A percentile compares a stretch with the other conserved stretches of the same genome.
Conservation (phyloP, 2,888 invertebrate genomes). For the Dioctria rufipes region DNA sequence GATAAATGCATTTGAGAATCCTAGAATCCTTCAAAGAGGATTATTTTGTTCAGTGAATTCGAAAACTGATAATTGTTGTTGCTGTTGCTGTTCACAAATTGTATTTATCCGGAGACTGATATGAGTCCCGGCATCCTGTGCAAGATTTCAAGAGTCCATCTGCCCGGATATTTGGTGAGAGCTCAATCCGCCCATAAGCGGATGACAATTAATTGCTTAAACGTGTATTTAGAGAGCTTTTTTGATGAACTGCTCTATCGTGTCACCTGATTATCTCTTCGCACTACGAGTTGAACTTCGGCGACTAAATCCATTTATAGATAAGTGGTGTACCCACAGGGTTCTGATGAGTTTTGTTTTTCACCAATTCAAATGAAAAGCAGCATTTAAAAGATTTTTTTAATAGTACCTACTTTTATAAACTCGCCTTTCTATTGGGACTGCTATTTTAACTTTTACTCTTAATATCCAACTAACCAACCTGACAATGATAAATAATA, state of each 20-base stretch:
- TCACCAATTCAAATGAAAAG: no score
- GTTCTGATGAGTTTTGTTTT: no score
- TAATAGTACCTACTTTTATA: no score
- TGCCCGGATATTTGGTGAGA: constrained; percentile 52
- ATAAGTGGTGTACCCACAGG: background rate
- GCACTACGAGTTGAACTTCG: background rate
- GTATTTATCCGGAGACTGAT: constrained; percentile 41
- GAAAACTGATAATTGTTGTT: constrained; percentile 62
- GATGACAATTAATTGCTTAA: constrained; percentile 53
- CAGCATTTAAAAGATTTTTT: no score
- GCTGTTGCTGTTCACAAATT: constrained; percentile 54
- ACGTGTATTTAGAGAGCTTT: constrained; percentile 36
- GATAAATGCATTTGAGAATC: constrained; percentile 46
- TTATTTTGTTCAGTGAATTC: constrained; percentile 64
- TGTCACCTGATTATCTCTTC: constrained; percentile 29
- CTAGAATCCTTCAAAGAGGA: constrained; percentile 60
- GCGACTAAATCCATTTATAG: background rate
- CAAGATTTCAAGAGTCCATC: constrained; percentile 57
- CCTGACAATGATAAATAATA: no score
- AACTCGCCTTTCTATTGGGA: no score
- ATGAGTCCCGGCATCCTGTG: constrained; percentile 48
- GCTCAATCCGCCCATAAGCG: constrained; percentile 49
- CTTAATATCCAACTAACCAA: no score
- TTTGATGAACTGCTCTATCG: constrained; percentile 26
- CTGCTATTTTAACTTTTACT: no score